Percentiles rank a stretch among this genome's conserved stretches.
These are phyloP conservation scores for Euschistus heros DNA, from an alignment of 1,140 invertebrate species.

Conservation along the genomic window DNA sequence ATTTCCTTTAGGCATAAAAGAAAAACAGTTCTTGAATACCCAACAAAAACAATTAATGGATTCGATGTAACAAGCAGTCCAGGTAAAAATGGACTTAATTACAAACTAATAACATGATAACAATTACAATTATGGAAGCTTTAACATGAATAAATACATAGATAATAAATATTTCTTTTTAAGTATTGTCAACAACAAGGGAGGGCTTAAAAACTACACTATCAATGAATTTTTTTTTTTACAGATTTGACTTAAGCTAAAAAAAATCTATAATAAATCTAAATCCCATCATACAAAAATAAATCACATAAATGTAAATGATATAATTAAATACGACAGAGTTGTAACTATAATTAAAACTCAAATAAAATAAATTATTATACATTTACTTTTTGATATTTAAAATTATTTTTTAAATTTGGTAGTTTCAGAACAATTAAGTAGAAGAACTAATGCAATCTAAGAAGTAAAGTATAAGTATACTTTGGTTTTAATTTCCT, in stretches of 20 bases:
- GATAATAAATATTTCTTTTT: slow-evolving; percentile 4
- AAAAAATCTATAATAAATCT: not conserved
- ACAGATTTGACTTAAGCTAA: not conserved
- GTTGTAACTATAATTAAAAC: not conserved
- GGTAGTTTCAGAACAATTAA: not conserved
- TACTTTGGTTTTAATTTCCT: too few species aligned
- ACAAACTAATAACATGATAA: slow-evolving; percentile 14
- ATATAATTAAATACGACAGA: not conserved
- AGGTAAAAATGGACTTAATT: not conserved
- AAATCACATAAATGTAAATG: too few species aligned
- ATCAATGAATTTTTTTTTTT: slow-evolving; percentile 2
- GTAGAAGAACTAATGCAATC: too few species aligned
- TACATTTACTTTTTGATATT: not conserved
- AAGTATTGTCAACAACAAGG: slow-evolving; percentile 15
- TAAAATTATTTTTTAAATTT: not conserved
- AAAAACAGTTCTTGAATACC: not conserved
- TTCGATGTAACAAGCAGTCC: slow-evolving; percentile 15
- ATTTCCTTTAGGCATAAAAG: not conserved
- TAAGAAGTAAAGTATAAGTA: too few species aligned
- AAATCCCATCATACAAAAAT: not conserved
- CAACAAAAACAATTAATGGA: not conserved
- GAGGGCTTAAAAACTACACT: slow-evolving; percentile 10
- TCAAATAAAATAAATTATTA: not conserved
- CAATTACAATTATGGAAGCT: slow-evolving; percentile 13
- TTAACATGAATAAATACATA: slow-evolving; percentile 12